Evolutionary conservation across 1,140 invertebrate genomes (phyloP).

Genomic region (Pectinophora gossypiella): DNA sequence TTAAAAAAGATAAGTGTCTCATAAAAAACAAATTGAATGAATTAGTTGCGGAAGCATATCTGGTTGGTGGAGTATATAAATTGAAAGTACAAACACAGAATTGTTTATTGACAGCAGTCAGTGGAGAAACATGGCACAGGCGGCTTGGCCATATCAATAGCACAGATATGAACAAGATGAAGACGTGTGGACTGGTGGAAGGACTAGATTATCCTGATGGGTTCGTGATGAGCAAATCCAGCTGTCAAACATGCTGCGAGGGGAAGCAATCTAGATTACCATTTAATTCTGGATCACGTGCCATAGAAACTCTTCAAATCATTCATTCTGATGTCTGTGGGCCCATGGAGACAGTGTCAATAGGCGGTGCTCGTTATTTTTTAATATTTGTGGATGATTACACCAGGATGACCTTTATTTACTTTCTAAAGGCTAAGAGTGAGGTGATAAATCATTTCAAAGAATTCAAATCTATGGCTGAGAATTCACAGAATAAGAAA

Average conservation of each 20-base stretch:
- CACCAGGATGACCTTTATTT: constrained; percentile 1
- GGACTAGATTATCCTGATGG: constrained; percentile 12
- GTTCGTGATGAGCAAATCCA: constrained; percentile 1
- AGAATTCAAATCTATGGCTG: not conserved
- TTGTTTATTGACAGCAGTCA: too few species aligned
- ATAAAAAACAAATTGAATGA: not conserved
- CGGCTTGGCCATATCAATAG: constrained; percentile 17
- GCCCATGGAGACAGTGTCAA: not conserved
- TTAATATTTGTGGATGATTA: constrained; percentile 1
- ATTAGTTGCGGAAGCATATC: not conserved
- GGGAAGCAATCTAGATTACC: constrained; percentile 26
- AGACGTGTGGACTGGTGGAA: constrained; percentile 13
- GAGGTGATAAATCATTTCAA: not conserved
- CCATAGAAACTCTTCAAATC: constrained; percentile 17
- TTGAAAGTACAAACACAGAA: too few species aligned
- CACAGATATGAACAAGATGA: constrained; percentile 16
- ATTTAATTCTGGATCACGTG: constrained; percentile 17
- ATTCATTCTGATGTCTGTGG: constrained; percentile 19
- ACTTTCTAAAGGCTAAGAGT: constrained; percentile 1
- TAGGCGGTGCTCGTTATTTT: not conserved
- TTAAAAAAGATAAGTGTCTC: not conserved
- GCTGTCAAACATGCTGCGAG: constrained; percentile 27
- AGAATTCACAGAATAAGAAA: constrained; percentile 2
- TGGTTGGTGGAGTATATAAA: not conserved
- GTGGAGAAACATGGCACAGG: constrained; percentile 11